Evolutionary conservation across 2,113 vertebrate species (phyloP), one percentile per base, ranked within the genome.

Genomic region (Mungos mungo): DNA sequence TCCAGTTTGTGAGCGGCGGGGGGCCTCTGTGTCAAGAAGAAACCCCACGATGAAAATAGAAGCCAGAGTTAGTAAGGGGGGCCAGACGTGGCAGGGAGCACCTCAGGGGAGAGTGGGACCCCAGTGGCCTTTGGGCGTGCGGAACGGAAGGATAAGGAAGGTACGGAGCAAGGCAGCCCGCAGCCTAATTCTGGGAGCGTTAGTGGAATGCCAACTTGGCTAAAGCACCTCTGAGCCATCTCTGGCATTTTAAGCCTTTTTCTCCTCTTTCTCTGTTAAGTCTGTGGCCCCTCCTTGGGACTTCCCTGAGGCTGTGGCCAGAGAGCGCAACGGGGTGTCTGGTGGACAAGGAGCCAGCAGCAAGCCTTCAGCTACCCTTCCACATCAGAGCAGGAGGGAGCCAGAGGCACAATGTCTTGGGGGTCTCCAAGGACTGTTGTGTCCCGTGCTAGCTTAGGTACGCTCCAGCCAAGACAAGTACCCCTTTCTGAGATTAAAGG

Each of bases 11-110:
- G 90, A 96, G 94, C 16, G 60, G 66, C 66, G 29, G 50, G 5
- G 91, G 71, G 65, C 50, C 33, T 63, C 47, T 2, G 77, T 76
- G 29, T 14, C 2, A 21, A 45, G 77, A 33, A 90, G 57, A 92
- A 93, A 38, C 11, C 71, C 84, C 84, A 19, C 14, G 65, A 74
- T 23, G 74, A 90, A 93, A 96, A 83, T 82, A 89, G 93, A 96
- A 95, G 54, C 57, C 41, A 41, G 80, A 4, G 15, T 50, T 80
- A 60, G 38, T 23, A 15, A 69, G 41, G 33, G 88, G 92, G 85
- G 35, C n/a, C 23, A 27, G n/a, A 21, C 0, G 33, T 52, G 33
- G 47, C 52, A 6, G 23, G 50, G 76, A 38, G 68, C 0, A 6
- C 25, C 50, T 71, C 21, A 4, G 50, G 88, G 81, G 19, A 3